Base-by-base conservation (phyloP, 92 coral and sea anemone genomes). In the Blastomussa wellsi region DNA sequence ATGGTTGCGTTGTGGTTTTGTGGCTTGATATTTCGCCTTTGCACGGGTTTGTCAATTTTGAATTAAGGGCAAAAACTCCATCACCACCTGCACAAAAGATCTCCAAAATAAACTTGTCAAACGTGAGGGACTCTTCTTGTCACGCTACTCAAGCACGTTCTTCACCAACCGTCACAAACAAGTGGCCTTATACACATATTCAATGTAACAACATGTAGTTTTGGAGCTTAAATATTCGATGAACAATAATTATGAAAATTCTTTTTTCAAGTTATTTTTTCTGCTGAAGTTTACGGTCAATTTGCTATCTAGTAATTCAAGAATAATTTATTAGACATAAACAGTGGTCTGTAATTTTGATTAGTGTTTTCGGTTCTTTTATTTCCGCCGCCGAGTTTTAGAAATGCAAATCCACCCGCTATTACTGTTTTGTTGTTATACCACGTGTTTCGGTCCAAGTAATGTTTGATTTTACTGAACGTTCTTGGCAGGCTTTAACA, bases 311-410 rank as follows among this genome's bases (percentile, higher is more conserved):
- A 67, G 64, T 48, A 65, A 65, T 67, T 28, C 68, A 28, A 17
- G 68, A 62, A 28, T 62, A 41, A 80, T 66, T 80, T 33, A 47
- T 17, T 39, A 2, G 42, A 80, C 42, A 7, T 1, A 31, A 48
- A 80, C 59, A 80, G 67, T 79, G 16, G 84, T 6, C 42, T 47
- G 76, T 80, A 66, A 47, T 44, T 44, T 44, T 66, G 42, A 22
- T 9, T 44, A 67, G 49, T 53, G 36, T 14, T 35, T 51, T 19
- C 16, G 10, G 17, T n/a, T 68, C 42, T 68, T 62, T 68, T 68
- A 37, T 68, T 22, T 7, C 1, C 51, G 85, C 26, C 22, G 26
- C 51, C 31, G 31, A 51, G 15, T n/a, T 31, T 38, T 44, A 38
- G 17, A 70, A 51, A 82, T 82, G 86, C 71, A 52, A 82, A 82